These are phyloP conservation scores for Sebastes matsubarae DNA, from an alignment of 2,797 vertebrate genomes.

Conservation along the genomic window DNA sequence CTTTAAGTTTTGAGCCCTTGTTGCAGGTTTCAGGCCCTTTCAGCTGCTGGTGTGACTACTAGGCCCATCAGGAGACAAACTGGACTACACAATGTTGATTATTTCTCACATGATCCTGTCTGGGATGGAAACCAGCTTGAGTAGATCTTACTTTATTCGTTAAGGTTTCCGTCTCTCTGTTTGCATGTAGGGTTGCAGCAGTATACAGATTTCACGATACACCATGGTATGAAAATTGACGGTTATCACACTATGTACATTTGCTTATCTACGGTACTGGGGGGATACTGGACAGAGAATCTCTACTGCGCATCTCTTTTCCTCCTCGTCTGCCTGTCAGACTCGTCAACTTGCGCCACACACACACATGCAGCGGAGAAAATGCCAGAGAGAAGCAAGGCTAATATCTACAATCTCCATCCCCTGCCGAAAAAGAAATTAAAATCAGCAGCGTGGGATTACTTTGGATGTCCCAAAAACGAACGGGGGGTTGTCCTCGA, in stretches of 20 bases:
- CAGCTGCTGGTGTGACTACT: neutral
- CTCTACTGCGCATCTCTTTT: no score
- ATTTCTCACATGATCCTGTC: constrained; percentile 3
- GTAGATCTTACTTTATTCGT: constrained; percentile 33
- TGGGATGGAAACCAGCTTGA: neutral
- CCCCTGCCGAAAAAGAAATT: neutral
- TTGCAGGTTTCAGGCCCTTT: neutral
- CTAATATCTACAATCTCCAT: neutral
- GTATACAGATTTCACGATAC: neutral
- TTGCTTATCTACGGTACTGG: no score
- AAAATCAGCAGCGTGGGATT: neutral
- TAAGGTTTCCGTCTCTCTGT: constrained; percentile 13
- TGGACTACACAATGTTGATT: neutral
- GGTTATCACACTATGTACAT: neutral
- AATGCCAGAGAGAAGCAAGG: neutral
- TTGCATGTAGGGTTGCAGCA: neutral
- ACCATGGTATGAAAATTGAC: neutral
- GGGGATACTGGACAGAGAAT: no score
- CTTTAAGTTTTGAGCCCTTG: no score
- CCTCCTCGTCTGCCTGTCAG: no score
- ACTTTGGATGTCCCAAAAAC: neutral
- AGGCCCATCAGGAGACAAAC: neutral
- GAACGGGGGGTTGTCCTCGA: neutral
- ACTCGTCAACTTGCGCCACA: no score
- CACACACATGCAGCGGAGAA: neutral